These are phyloP conservation scores for Pygocentrus nattereri DNA, from an alignment of 2,797 vertebrate species.

Conservation along the genomic window DNA sequence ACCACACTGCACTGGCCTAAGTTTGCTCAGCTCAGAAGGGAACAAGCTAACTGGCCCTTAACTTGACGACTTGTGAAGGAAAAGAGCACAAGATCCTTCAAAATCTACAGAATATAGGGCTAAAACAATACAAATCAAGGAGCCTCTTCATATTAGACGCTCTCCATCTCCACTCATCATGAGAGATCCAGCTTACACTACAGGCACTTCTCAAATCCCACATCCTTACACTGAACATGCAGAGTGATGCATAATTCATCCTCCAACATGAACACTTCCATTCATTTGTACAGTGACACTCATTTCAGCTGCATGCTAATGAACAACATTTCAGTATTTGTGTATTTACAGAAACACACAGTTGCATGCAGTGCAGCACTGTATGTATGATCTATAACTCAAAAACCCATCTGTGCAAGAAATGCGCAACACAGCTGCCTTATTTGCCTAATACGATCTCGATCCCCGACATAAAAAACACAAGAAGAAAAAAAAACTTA, in stretches of 20 bases:
- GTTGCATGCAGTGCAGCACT: background rate
- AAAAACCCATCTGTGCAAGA: constrained; percentile 2
- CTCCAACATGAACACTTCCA: background rate
- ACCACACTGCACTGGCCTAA: too few species aligned
- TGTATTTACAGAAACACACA: background rate
- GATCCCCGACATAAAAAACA: background rate
- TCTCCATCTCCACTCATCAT: background rate
- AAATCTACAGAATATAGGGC: too few species aligned
- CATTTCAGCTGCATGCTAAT: background rate
- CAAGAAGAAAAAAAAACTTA: background rate
- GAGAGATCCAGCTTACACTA: background rate
- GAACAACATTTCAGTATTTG: background rate
- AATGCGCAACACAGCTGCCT: constrained; percentile 17
- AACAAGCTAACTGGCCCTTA: too few species aligned
- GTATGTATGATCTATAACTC: background rate
- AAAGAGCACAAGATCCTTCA: too few species aligned
- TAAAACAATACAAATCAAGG: too few species aligned
- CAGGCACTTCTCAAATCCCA: background rate
- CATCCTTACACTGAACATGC: background rate
- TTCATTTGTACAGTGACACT: background rate
- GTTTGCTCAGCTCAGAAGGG: too few species aligned
- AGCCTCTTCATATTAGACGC: too few species aligned
- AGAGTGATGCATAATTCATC: constrained; percentile 12
- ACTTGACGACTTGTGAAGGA: too few species aligned
- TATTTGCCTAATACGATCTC: constrained; percentile 18